phyloP scores from a whole-genome alignment of 2,888 invertebrate genomes.

The Argyresthia goedartella region DNA sequence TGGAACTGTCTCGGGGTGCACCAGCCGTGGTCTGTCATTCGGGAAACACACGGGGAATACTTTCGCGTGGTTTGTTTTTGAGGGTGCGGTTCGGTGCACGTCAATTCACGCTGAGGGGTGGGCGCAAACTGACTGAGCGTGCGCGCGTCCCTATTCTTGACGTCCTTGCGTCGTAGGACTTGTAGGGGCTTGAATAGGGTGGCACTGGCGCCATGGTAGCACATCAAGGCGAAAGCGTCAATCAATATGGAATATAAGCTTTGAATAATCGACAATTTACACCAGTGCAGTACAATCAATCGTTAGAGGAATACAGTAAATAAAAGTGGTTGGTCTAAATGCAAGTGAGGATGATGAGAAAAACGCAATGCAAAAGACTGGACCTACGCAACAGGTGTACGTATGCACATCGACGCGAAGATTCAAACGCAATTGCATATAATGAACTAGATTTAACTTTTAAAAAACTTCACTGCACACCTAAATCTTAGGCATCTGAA shows the following conservation, averaged over 20 bases:
- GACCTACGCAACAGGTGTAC: slow-evolving; percentile 38
- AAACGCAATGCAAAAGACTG: slow-evolving; percentile 25
- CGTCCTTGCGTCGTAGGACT: slow-evolving; percentile 64
- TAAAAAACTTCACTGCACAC: no score
- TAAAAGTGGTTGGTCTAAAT: slow-evolving; percentile 1
- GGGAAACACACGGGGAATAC: slow-evolving; percentile 25
- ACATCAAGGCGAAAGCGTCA: slow-evolving; percentile 57
- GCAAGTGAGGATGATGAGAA: slow-evolving; percentile 9
- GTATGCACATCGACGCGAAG: slow-evolving; percentile 34
- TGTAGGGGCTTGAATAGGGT: slow-evolving; percentile 56
- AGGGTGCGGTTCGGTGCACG: neutral
- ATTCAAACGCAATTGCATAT: slow-evolving; percentile 25
- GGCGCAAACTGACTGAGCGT: slow-evolving; percentile 58
- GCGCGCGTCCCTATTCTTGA: slow-evolving; percentile 66
- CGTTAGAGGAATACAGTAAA: no score
- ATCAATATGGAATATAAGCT: slow-evolving; percentile 66
- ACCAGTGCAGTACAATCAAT: no score
- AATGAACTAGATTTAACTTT: no score
- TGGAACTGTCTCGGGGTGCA: slow-evolving; percentile 49
- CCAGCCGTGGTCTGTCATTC: slow-evolving; percentile 23
- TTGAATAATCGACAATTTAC: no score
- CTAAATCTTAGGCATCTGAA: no score
- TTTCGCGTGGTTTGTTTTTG: slow-evolving; percentile 26
- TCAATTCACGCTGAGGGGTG: slow-evolving; percentile 20
- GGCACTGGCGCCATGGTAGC: slow-evolving; percentile 45